Base-by-base conservation (phyloP, 2,113 vertebrate genomes). In the Larimichthys polyactis region DNA sequence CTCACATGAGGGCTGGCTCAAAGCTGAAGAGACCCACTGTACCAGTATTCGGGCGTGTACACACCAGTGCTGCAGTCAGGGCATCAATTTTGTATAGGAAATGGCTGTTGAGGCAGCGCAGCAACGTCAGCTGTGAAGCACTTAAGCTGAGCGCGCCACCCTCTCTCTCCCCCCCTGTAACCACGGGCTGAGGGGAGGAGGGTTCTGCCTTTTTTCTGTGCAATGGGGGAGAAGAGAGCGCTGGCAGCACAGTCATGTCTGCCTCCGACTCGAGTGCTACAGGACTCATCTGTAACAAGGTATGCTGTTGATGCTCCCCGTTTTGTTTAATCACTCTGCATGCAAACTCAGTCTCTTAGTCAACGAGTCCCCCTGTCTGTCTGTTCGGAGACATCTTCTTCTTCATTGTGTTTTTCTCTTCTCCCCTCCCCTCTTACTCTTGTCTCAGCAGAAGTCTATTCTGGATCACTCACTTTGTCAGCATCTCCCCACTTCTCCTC, bases 201-300 rank as follows among this genome's bases (percentile, higher is more conserved):
- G 89, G 89, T 75, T 88, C 87, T 71, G 83, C 85, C 85, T 88
- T 84, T 40, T 58, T 81, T 87, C 85, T 72, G 80, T 90, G 94
- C 81, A 86, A 92, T 92, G 93, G 89, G 90, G 91, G 87, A 78
- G 88, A 84, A 71, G 88, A 74, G 88, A 87, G 87, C 52, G 55
- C 84, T 84, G 92, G 91, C 91, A 89, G 88, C 83, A 85, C 60
- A 83, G 88, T 90, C 91, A 95, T 95, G 93, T 94, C 95, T 87
- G 93, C 92, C 86, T 95, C 95, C 71, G 94, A 95, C 88, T 95
- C 94, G 44, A 95, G 94, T 75, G 95, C 94, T 75, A 93, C 93
- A 84, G 94, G 94, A 91, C 93, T 95, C 82, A 95, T 95, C 87
- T 90, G 91, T 89, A 93, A 94, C 85, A 94, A 95, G 95, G 94